Percentiles rank a stretch among this genome's conserved stretches.
Conservation (phyloP, 2,888 invertebrate genomes). For the Drosophila anceps region DNA sequence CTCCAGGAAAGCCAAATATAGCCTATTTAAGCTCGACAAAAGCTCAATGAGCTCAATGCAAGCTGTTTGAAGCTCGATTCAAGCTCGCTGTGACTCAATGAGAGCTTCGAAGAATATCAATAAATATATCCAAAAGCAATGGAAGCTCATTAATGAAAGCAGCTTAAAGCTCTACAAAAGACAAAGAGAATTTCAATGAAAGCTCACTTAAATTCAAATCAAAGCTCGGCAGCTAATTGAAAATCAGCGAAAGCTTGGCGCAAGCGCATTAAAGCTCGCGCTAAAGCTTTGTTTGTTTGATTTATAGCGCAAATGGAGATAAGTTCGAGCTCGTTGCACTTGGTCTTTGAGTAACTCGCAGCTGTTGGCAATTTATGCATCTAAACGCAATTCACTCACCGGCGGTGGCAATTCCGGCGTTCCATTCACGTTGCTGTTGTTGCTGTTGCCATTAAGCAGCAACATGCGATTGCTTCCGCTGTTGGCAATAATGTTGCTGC, state of each 20-base stretch:
- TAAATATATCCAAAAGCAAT: too few relatives aligned
- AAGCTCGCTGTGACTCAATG: neutral
- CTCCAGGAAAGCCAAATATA: neutral
- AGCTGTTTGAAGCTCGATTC: neutral
- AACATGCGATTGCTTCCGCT: conserved; percentile 60
- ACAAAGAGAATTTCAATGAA: neutral
- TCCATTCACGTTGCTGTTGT: conserved; percentile 36
- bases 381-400: conserved; percentile 62
- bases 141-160: neutral
- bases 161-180: neutral
- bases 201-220: neutral
- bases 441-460: conserved; percentile 54
- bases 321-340: neutral
- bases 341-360: neutral
- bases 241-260: neutral
- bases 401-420: conserved; percentile 78
- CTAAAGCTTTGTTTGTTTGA: neutral
- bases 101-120: too few relatives aligned
- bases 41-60: neutral
- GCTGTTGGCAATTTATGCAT: neutral
- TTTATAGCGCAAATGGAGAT: neutral
- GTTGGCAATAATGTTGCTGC: conserved; percentile 31
- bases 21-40: neutral
- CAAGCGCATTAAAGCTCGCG: neutral
- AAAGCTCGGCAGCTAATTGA: neutral